Conservation (phyloP, 2,888 invertebrate genomes). For the Clepsis dumicolana region DNA sequence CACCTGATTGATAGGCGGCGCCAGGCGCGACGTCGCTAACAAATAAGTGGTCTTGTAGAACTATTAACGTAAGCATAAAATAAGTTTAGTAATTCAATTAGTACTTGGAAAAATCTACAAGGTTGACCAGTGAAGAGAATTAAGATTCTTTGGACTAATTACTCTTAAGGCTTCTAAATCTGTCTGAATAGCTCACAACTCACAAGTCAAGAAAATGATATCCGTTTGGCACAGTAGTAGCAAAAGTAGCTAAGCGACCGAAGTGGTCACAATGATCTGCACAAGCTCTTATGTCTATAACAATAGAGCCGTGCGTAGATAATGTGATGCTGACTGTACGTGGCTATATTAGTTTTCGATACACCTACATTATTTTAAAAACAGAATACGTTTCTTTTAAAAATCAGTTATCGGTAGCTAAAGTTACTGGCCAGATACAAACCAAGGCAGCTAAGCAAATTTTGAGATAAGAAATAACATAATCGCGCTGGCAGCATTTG, state of each 20-base stretch:
- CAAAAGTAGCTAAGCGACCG: too few relatives aligned
- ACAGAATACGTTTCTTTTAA: neutral
- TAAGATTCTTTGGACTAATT: neutral
- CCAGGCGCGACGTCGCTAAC: constrained; percentile 23
- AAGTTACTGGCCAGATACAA: neutral
- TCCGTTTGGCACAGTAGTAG: too few relatives aligned
- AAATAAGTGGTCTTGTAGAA: constrained; percentile 29
- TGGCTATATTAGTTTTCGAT: too few relatives aligned
- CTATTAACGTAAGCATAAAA: constrained; percentile 10
- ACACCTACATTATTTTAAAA: too few relatives aligned
- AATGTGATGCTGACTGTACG: too few relatives aligned
- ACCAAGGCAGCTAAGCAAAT: neutral
- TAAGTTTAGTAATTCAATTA: neutral
- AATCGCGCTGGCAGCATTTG: neutral
- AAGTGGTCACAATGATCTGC: too few relatives aligned
- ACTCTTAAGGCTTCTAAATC: too few relatives aligned
- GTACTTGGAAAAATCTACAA: neutral
- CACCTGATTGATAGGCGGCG: constrained; percentile 58
- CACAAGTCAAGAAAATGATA: too few relatives aligned
- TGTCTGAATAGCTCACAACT: too few relatives aligned
- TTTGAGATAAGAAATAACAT: neutral
- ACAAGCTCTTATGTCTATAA: too few relatives aligned
- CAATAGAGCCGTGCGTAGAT: too few relatives aligned
- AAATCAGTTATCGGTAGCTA: neutral
- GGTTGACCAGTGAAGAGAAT: neutral